Base-by-base conservation (phyloP, 2,113 vertebrate genomes). In the Ochotona curzoniae region DNA sequence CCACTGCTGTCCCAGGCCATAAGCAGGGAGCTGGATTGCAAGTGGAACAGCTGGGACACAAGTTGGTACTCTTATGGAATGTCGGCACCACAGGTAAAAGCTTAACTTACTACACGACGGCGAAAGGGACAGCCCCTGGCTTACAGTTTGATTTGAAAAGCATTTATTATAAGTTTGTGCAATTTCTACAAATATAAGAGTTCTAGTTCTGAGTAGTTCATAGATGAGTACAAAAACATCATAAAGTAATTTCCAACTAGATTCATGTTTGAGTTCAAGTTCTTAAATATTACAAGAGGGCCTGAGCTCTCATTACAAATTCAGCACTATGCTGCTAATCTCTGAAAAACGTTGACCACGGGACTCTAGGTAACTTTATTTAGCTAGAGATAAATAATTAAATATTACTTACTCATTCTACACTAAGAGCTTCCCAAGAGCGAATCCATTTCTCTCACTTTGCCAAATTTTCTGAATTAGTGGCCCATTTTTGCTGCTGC, bases 321-420 rank as follows among this genome's bases (percentile, higher is more conserved):
- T 51, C n/a, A 94, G 67, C 51, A 76, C 38, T 30, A 2, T 54
- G 64, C 76, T 93, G 71, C 74, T 86, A 70, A 61, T 74, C 63
- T 93, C 15, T 88, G 47, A 86, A 92, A 95, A 89, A 74, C 67
- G 90, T 35, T 49, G n/a, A 90, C 20, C 26, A 94, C 13, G 71
- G 85, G 86, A 80, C 25, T 87, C 28, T 51, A 94, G 54, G 80
- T 60, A 92, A 67, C 66, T 83, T 87, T 83, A 90, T 60, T 32
- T 83, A 93, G 66, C 57, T 30, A 91, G 91, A 87, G 85, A 90
- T 89, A 91, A 91, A 91, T 49, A 87, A 93, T 71, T 91, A 92
- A 89, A 71, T 90, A 91, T 79, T 78, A 90, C 20, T 57, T 90
- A 87, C 25, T 82, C 61, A 83, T 63, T 75, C 54, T 30, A 8